Evolutionary conservation across 2,797 vertebrate genomes (phyloP).

Genomic region (Myoxocephalus aenaeus): DNA sequence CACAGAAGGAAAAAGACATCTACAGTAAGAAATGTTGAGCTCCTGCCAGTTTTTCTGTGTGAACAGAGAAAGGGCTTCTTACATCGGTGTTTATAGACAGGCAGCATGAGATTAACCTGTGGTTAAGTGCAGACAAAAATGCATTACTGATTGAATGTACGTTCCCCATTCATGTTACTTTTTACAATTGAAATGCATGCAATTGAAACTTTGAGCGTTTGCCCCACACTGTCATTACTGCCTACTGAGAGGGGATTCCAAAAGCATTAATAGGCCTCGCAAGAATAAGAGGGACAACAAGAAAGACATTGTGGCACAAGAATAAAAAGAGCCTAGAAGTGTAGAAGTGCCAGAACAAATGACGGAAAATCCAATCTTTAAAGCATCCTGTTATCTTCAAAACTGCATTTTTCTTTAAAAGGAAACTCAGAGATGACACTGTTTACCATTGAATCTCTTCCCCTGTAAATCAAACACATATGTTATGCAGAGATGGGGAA

Average conservation of each 20-base stretch:
- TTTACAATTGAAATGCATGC: background rate
- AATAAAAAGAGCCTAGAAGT: background rate
- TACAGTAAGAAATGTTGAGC: conserved; percentile 1
- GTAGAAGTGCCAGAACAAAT: background rate
- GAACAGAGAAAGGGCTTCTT: conserved; percentile 5
- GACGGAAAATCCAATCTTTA: conserved; percentile 1
- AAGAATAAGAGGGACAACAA: background rate
- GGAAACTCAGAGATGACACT: conserved; percentile 31
- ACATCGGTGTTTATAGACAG: conserved; percentile 22
- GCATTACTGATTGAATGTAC: background rate
- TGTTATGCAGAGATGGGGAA: conserved; percentile 35
- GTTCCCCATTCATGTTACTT: background rate
- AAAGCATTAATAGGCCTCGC: background rate
- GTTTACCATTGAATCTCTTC: conserved; percentile 30
- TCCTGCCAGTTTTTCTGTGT: conserved; percentile 17
- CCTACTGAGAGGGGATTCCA: background rate
- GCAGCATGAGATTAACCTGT: conserved; percentile 31
- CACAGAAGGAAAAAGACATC: conserved; percentile 10
- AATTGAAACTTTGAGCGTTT: background rate
- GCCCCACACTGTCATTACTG: background rate
- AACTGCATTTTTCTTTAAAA: conserved; percentile 11
- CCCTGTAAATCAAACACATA: conserved; percentile 59
- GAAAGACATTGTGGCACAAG: conserved; percentile 8
- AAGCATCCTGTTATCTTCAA: background rate
- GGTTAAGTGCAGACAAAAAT: conserved; percentile 31